A percentile compares a stretch with the other conserved stretches of the same genome.
These are phyloP conservation scores for Macrophya annulata DNA, from an alignment of 2,888 invertebrate genomes.

Conservation along the genomic window DNA sequence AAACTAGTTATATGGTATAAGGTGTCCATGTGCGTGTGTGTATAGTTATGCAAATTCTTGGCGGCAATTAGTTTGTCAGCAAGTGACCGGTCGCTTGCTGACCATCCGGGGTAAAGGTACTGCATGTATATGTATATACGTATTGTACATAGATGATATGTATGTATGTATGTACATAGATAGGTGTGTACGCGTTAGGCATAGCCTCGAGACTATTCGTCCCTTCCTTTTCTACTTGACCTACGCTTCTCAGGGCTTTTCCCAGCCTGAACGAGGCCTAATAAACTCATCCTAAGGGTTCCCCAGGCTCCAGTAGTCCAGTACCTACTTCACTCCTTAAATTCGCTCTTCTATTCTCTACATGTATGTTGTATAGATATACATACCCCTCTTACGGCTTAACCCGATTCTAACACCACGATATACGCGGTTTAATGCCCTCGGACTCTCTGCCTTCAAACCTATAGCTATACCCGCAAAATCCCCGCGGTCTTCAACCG, in stretches of 20 bases:
- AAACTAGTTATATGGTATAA: neutral
- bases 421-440: slow-evolving; percentile 29
- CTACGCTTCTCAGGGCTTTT: slow-evolving; percentile 24
- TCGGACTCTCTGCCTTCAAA: neutral
- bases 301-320: neutral
- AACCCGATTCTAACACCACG: slow-evolving; percentile 39
- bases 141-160: neutral
- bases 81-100: slow-evolving; percentile 30
- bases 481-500: slow-evolving; percentile 46
- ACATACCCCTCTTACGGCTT: neutral
- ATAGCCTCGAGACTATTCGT: slow-evolving; percentile 6
- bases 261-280: slow-evolving; percentile 30
- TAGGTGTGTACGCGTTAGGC: neutral
- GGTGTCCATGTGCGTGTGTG: neutral
- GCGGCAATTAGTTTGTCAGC: slow-evolving; percentile 42
- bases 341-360: slow-evolving; percentile 32
- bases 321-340: slow-evolving; percentile 24
- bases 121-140: neutral
- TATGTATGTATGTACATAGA: too few relatives aligned
- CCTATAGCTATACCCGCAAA: slow-evolving; percentile 7
- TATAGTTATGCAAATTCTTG: slow-evolving; percentile 45
- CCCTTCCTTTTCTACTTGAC: slow-evolving; percentile 33
- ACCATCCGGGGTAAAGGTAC: neutral
- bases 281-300: slow-evolving; percentile 34
- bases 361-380: neutral